Percentiles rank a stretch among this genome's conserved stretches.
Evolutionary conservation across 1,140 invertebrate genomes (phyloP).

Genomic region (Melipona quadrifasciata): DNA sequence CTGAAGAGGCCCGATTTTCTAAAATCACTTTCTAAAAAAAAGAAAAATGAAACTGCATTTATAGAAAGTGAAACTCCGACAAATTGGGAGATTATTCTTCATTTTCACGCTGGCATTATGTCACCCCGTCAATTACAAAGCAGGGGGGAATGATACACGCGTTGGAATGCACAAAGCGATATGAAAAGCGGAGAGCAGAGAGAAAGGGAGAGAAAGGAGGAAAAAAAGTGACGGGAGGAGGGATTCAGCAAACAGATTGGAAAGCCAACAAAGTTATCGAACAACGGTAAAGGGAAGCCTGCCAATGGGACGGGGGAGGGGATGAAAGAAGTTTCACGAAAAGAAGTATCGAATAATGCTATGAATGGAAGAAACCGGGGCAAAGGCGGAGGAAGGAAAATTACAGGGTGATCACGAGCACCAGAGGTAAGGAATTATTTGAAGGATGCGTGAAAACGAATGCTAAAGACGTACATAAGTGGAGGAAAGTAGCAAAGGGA

Average conservation of each 20-base stretch:
- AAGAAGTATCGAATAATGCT: constrained; percentile 27
- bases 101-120: neutral
- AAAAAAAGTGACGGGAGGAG: neutral
- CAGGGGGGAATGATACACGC: neutral
- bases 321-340: constrained; percentile 9
- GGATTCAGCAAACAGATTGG: constrained; percentile 17
- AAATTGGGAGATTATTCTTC: neutral
- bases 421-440: constrained; percentile 10
- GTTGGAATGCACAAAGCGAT: neutral
- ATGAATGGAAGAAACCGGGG: constrained; percentile 18
- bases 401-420: constrained; percentile 3
- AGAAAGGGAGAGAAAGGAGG: neutral
- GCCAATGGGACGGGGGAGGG: neutral
- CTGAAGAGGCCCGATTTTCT: no score
- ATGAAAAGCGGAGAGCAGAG: neutral
- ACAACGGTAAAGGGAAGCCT: constrained; percentile 1
- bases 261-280: constrained; percentile 27
- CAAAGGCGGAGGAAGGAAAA: constrained; percentile 20
- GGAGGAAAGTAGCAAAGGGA: neutral
- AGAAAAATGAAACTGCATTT: no score
- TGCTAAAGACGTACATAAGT: neutral
- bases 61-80: neutral
- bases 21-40: no score
- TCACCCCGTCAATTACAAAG: neutral
- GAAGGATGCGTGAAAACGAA: constrained; percentile 5